phyloP scores from a whole-genome alignment of 2,797 vertebrate species.

The Trematomus bernacchii region DNA sequence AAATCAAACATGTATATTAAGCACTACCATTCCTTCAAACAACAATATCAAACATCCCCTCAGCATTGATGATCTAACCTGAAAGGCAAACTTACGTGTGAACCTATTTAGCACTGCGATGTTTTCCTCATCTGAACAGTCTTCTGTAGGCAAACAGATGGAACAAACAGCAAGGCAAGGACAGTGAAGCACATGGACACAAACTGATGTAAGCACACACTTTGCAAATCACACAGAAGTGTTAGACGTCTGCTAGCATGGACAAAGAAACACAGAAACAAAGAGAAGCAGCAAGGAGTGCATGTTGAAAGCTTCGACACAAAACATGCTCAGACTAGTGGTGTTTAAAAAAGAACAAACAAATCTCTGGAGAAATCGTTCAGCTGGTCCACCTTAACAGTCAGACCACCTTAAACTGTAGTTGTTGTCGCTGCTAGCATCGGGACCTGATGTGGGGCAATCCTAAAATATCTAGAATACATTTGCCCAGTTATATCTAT shows the following conservation, averaged over 20 bases:
- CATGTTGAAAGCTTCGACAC: slow-evolving; percentile 32
- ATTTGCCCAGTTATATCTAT: too few relatives aligned
- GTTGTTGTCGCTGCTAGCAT: too few relatives aligned
- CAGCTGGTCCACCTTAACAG: too few relatives aligned
- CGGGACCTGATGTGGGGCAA: too few relatives aligned
- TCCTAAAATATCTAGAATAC: too few relatives aligned
- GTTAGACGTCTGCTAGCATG: slow-evolving; percentile 51
- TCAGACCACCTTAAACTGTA: too few relatives aligned
- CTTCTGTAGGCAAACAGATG: slow-evolving; percentile 85
- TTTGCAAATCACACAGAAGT: slow-evolving; percentile 47
- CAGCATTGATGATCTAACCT: slow-evolving; percentile 55
- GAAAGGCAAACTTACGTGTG: slow-evolving; percentile 84
- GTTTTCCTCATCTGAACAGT: slow-evolving; percentile 87
- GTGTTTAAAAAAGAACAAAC: too few relatives aligned
- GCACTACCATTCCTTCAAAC: not conserved
- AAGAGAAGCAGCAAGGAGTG: slow-evolving; percentile 34
- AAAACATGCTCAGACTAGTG: slow-evolving; percentile 18
- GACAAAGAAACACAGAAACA: slow-evolving; percentile 44
- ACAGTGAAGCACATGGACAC: slow-evolving; percentile 56
- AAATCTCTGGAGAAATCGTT: too few relatives aligned
- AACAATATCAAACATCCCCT: slow-evolving; percentile 28
- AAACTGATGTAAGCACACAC: slow-evolving; percentile 57
- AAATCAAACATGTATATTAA: not conserved
- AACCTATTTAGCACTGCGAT: slow-evolving; percentile 84
- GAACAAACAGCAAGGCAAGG: slow-evolving; percentile 79